phyloP scores from a whole-genome alignment of 2,888 invertebrate genomes.

The Brenthis daphne region DNA sequence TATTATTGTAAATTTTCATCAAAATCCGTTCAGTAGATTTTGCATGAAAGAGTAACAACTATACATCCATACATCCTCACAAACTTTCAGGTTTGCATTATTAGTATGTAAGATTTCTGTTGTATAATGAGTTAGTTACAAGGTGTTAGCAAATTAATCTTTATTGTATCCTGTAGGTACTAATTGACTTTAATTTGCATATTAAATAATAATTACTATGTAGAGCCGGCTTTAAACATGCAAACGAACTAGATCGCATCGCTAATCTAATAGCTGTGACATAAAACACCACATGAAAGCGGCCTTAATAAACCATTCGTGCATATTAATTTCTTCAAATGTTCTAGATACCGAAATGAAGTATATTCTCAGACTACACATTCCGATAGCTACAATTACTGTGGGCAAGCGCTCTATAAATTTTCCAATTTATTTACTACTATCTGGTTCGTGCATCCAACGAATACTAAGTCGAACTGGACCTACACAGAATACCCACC shows the following conservation, averaged over 20 bases:
- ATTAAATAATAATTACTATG: neutral
- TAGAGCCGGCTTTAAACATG: neutral
- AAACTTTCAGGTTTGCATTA: neutral
- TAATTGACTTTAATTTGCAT: neutral
- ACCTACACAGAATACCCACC: conserved; percentile 24
- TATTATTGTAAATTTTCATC: too few relatives aligned
- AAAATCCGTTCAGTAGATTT: too few relatives aligned
- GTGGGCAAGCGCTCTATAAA: conserved; percentile 51
- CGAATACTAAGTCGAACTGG: conserved; percentile 37
- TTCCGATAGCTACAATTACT: conserved; percentile 20
- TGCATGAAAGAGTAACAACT: too few relatives aligned
- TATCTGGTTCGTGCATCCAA: conserved; percentile 68
- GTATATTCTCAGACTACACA: conserved; percentile 14
- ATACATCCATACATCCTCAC: too few relatives aligned
- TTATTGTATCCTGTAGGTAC: neutral
- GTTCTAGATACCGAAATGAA: conserved; percentile 25
- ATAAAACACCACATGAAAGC: conserved; percentile 7
- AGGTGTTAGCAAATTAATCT: neutral
- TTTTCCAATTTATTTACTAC: conserved; percentile 56
- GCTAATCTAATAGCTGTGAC: conserved; percentile 13
- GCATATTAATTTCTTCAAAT: conserved; percentile 23
- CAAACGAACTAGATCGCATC: conserved; percentile 22
- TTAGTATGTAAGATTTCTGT: neutral
- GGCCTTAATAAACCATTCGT: conserved; percentile 24
- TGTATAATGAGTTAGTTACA: too few relatives aligned